phyloP scores from a whole-genome alignment of 2,888 invertebrate species.

The Sinodicranocentrus sp. region DNA sequence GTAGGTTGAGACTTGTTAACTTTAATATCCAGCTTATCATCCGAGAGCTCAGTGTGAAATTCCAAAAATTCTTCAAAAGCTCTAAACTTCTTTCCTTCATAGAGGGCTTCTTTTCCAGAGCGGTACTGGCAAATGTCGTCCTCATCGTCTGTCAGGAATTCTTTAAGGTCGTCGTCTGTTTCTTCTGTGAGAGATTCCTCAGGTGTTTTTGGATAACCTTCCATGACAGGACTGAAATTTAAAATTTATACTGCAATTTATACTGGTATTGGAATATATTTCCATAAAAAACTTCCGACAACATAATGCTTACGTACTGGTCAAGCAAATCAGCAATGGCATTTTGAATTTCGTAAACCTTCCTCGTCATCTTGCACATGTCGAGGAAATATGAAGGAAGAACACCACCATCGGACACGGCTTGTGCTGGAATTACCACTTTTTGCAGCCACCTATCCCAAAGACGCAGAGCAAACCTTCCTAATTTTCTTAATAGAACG shows the following conservation, averaged over 20 bases:
- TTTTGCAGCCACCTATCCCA: conserved; percentile 69
- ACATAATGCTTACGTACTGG: conserved; percentile 9
- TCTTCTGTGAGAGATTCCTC: neutral
- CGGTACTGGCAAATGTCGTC: conserved; percentile 26
- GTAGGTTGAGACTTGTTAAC: conserved; percentile 30
- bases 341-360: conserved; percentile 50
- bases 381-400: conserved; percentile 44
- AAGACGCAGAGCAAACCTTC: conserved; percentile 64
- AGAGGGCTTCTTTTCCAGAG: conserved; percentile 42
- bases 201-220: conserved; percentile 39
- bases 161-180: conserved; percentile 10
- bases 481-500: conserved; percentile 69
- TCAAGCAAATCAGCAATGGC: conserved; percentile 43
- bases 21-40: conserved; percentile 57
- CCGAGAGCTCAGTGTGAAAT: conserved; percentile 23
- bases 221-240: conserved; percentile 60
- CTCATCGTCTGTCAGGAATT: conserved; percentile 28
- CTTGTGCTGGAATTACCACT: conserved; percentile 55
- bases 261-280: conserved; percentile 2
- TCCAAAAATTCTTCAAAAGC: conserved; percentile 51
- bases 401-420: neutral
- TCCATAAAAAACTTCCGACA: neutral
- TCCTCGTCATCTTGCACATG: conserved; percentile 52
- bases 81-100: conserved; percentile 35
- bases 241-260: no score